phyloP scores from a whole-genome alignment of 2,113 vertebrate genomes.

The Siniperca chuatsi region DNA sequence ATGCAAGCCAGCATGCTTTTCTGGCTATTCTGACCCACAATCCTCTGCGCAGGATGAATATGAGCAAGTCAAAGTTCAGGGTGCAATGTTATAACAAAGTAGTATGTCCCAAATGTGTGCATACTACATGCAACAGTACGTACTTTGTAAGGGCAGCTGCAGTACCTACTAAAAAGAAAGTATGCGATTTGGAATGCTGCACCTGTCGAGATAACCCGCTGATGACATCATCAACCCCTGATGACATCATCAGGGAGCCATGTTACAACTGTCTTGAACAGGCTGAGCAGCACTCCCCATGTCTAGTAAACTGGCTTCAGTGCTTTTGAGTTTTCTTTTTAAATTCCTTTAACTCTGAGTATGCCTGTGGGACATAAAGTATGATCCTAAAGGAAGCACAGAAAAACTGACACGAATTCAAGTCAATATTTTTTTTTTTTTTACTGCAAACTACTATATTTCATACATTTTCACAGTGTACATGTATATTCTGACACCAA shows the following conservation, averaged over 20 bases:
- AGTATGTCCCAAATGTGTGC: no score
- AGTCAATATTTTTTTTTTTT: slow-evolving; percentile 25
- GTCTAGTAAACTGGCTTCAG: not conserved
- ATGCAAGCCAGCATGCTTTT: no score
- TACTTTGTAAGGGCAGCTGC: no score
- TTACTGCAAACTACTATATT: slow-evolving; percentile 40
- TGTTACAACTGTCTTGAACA: not conserved
- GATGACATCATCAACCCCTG: not conserved
- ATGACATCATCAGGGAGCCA: not conserved
- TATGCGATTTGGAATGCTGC: no score
- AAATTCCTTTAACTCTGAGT: not conserved
- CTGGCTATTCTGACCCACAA: no score
- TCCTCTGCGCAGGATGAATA: no score
- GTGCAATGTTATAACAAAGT: no score
- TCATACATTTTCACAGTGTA: slow-evolving; percentile 37
- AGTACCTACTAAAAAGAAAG: no score
- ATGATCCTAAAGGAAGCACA: not conserved
- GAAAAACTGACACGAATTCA: not conserved
- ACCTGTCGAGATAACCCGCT: not conserved
- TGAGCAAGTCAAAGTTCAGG: no score
- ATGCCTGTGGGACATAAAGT: not conserved
- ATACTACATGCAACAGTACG: no score
- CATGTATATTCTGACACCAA: slow-evolving; percentile 22
- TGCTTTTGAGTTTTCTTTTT: not conserved
- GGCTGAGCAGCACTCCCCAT: not conserved